Evolutionary conservation across 2,888 invertebrate species (phyloP).

Genomic region (Pyrrhia umbra): DNA sequence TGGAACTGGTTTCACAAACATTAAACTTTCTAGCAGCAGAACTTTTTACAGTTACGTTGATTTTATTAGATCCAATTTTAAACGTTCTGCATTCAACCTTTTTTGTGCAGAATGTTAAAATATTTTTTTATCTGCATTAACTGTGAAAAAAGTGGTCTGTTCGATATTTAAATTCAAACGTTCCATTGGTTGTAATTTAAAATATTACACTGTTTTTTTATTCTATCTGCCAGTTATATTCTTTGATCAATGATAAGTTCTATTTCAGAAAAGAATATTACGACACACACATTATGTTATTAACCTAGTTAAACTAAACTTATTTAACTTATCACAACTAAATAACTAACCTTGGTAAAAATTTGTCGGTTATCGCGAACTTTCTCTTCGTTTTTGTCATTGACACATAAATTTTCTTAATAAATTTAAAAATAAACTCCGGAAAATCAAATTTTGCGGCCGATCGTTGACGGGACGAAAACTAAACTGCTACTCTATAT

Average conservation of each 20-base stretch:
- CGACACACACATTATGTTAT: background rate
- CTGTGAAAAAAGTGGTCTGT: background rate
- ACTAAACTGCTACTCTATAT: conserved; percentile 71
- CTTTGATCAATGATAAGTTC: background rate
- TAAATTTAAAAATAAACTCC: conserved; percentile 79
- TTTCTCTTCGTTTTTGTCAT: conserved; percentile 90
- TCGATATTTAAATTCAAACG: background rate
- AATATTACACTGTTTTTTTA: background rate
- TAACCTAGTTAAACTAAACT: conserved; percentile 12
- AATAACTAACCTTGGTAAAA: conserved; percentile 86
- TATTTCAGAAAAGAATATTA: background rate
- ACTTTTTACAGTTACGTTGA: conserved; percentile 7
- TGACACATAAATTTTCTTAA: conserved; percentile 86
- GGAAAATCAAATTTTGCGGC: conserved; percentile 77
- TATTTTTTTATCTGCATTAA: background rate
- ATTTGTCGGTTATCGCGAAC: conserved; percentile 89
- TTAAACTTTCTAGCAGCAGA: conserved; percentile 30
- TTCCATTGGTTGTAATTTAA: background rate
- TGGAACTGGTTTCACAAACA: conserved; percentile 35
- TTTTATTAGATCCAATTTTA: background rate
- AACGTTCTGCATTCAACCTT: background rate
- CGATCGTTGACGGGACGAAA: conserved; percentile 71
- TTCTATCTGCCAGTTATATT: background rate
- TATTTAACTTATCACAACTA: conserved; percentile 17
- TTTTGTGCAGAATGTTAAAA: background rate